A percentile compares a stretch with the other conserved stretches of the same genome.
Conservation (phyloP, 2,113 vertebrate species). For the Scopus umbretta region DNA sequence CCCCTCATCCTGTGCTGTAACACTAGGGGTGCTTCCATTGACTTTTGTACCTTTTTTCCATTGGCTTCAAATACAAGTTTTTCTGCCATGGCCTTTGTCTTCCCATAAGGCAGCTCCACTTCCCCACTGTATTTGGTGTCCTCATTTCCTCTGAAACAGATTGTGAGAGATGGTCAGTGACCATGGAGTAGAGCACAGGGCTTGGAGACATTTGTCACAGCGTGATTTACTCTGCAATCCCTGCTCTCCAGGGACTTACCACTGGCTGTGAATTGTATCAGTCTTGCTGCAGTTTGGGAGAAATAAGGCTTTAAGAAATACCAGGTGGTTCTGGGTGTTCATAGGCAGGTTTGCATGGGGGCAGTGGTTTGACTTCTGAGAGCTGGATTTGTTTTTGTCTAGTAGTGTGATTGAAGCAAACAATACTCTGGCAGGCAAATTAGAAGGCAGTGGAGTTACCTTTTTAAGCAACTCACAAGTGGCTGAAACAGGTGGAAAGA, state of each 20-base stretch:
- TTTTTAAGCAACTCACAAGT: neutral
- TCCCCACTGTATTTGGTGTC: constrained; percentile 3
- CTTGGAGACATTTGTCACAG: neutral
- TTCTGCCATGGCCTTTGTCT: constrained; percentile 38
- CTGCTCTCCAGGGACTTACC: neutral
- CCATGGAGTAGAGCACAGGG: neutral
- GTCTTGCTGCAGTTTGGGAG: neutral
- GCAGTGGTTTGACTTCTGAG: neutral
- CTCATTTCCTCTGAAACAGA: constrained; percentile 34
- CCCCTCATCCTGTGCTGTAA: neutral
- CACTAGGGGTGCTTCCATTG: neutral
- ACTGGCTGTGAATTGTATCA: neutral
- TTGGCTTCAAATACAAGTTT: constrained; percentile 29
- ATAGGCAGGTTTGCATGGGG: neutral
- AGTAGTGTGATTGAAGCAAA: neutral
- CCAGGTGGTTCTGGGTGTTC: neutral
- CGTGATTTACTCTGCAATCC: neutral
- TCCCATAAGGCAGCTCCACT: constrained; percentile 40
- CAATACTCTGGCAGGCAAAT: neutral
- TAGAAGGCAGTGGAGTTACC: neutral
- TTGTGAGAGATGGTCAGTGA: neutral
- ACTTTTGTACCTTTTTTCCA: neutral
- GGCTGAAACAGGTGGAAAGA: neutral
- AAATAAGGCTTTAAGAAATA: neutral
- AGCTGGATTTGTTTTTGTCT: neutral